Evolutionary conservation across 2,797 vertebrate species (phyloP), one percentile per base, ranked within the genome.

Genomic region (Phyllotis vaccarum): DNA sequence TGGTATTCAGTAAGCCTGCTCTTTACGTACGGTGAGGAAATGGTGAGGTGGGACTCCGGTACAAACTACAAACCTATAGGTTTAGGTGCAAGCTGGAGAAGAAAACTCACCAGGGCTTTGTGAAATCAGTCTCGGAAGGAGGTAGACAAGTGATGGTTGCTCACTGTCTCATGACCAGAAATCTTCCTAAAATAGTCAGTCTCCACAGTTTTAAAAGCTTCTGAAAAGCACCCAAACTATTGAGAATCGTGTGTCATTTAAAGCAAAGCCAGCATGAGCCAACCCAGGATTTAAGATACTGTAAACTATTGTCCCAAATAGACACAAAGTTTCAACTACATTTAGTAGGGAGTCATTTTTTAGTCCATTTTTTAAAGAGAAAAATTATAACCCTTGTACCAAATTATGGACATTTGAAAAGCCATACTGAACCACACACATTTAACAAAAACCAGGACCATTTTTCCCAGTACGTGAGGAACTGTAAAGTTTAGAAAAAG

Each of bases 381-480:
- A 89, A 95, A 97, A 97, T 93, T 93, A 81, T 94, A 96, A 85
- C 82, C 96, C 56, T 64, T 31, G 34, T 87, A 64, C 46, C 91
- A 64, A 95, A 83, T 83, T 95, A 93, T 52, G 49, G 86, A 78
- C 76, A 46, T 93, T 91, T 89, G 74, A 96, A 96, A 96, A 96
- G 52, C 90, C 66, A 93, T 87, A 54, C 68, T 93, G 68, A 96
- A 89, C 87, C 62, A 89, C 58, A 94, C 27, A 64, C 79, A 86
- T 94, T 95, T 96, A 88, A n/a, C n/a, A n/a, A 92, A 96, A 81
- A 83, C 89, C 89, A 86, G 83, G 49, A 89, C 89, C 81, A 68
- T 86, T 86, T 83, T 62, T 96, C 68, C 93, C 81, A 87, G 78
- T 92, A 74, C 91, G 81, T 80, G 54, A 91, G 37, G 95, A 91